Evolutionary conservation across 2,888 invertebrate species (phyloP), one percentile per base, ranked within the genome.

Genomic region (Tholera decimalis): DNA sequence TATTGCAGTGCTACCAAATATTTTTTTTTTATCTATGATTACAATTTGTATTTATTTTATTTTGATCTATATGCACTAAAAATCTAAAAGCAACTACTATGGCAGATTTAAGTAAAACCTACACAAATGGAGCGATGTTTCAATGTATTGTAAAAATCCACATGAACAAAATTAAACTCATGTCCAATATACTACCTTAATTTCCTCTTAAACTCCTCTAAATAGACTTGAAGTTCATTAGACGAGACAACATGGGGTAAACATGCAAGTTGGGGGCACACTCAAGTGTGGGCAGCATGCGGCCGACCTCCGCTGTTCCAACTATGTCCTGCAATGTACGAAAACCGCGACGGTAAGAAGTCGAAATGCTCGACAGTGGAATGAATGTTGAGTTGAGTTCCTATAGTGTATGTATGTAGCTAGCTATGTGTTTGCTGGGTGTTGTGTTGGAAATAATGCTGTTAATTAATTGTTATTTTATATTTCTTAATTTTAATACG

Each of bases 311-410:
- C 39, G 65, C 77, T 73, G 77, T 77, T 74, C 72, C 80, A 86
- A 84, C 85, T 85, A 86, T 81, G 81, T 84, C 82, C 74, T 75
- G 66, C 66, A 57, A 24, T 63, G 68, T 67, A 77, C 76, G 73
- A 74, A 80, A 85, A 84, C 87, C 87, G 80, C 88, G 77, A 79
- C 79, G 74, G 81, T 79, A 77, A 83, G 76, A 86, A 86, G 68
- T 72, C 68, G 77, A 72, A 72, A 65, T 60, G 41, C 56, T 57
- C 43, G 47, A 35, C 73, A 60, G 39, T 71, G 49, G 51, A 72
- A 74, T 77, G 11, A 64, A 72, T 56, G 77, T 54, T 49, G 47
- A 43, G 22, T 65, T 73, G 72, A 54, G 56, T 73, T 35, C 6
- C 6, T 35, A 1, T 35, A 35, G 15, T 6, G 15, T 15, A 35